Evolutionary conservation across 2,797 vertebrate species (phyloP).

Genomic region (Poeciliopsis presidionis): DNA sequence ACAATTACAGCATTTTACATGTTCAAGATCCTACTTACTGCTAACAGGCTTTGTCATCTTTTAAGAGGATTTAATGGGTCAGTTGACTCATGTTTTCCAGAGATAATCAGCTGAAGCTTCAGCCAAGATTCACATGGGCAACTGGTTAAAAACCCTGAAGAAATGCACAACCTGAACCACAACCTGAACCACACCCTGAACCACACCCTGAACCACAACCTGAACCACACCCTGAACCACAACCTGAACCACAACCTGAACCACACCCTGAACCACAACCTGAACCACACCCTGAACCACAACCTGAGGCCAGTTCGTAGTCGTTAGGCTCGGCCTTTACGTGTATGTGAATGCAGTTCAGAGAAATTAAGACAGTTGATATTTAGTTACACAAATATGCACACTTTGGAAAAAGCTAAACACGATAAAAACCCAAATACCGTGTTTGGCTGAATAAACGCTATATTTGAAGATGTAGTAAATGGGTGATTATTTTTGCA

Average conservation of each 20-base stretch:
- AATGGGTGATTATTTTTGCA: constrained; percentile 18
- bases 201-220: too few relatives aligned
- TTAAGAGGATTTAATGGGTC: not conserved
- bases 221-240: not conserved
- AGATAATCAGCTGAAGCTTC: not conserved
- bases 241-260: too few relatives aligned
- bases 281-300: not conserved
- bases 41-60: not conserved
- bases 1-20: not conserved
- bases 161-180: not conserved
- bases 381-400: not conserved
- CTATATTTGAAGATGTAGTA: not conserved
- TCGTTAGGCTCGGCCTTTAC: not conserved
- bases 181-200: too few relatives aligned
- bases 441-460: not conserved
- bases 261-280: not conserved
- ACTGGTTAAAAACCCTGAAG: not conserved
- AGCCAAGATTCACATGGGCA: not conserved
- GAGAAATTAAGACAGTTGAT: not conserved
- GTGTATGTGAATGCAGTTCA: not conserved
- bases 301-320: not conserved
- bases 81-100: not conserved
- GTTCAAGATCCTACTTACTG: not conserved
- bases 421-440: not conserved
- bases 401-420: not conserved